Percentiles rank a stretch among this genome's conserved stretches.
Evolutionary conservation across 1,140 invertebrate species (phyloP).

Genomic region (Sminthurinus signatus): DNA sequence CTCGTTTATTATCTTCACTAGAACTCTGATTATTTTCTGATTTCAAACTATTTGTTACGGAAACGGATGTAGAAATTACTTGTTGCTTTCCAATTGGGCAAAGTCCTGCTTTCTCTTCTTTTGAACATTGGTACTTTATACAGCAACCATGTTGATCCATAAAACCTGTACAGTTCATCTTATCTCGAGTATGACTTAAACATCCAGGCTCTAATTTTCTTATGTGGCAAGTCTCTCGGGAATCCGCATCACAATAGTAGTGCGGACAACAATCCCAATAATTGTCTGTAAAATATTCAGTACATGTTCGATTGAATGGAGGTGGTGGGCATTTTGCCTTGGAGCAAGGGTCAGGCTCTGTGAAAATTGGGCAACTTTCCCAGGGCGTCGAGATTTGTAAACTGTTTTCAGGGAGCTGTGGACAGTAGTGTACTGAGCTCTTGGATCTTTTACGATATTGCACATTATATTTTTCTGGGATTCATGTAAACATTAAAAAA

Average conservation of each 20-base stretch:
- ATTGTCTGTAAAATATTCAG: conserved; percentile 13
- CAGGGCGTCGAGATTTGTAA: conserved; percentile 34
- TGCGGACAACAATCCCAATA: conserved; percentile 31
- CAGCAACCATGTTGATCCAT: conserved; percentile 32
- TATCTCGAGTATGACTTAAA: conserved; percentile 23
- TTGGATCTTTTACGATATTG: conserved; percentile 23
- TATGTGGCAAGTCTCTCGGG: conserved; percentile 30
- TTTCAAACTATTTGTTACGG: background rate
- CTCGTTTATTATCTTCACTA: background rate
- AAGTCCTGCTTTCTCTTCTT: conserved; percentile 32
- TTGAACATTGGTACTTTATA: conserved; percentile 34
- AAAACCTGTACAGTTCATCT: conserved; percentile 35
- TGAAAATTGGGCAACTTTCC: conserved; percentile 35
- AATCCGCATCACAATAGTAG: conserved; percentile 30
- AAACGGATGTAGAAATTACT: background rate
- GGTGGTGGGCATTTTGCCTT: conserved; percentile 27
- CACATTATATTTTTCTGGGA: conserved; percentile 31
- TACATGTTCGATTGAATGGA: conserved; percentile 30
- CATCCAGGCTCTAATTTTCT: conserved; percentile 28
- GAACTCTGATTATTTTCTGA: background rate
- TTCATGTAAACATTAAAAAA: no score
- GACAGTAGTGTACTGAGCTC: background rate
- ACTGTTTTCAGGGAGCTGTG: conserved; percentile 1
- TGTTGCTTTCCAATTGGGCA: conserved; percentile 18
- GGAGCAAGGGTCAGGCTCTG: conserved; percentile 15